Evolutionary conservation across 2,888 invertebrate species (phyloP).

Genomic region (Rhopalosiphum nymphaeae): DNA sequence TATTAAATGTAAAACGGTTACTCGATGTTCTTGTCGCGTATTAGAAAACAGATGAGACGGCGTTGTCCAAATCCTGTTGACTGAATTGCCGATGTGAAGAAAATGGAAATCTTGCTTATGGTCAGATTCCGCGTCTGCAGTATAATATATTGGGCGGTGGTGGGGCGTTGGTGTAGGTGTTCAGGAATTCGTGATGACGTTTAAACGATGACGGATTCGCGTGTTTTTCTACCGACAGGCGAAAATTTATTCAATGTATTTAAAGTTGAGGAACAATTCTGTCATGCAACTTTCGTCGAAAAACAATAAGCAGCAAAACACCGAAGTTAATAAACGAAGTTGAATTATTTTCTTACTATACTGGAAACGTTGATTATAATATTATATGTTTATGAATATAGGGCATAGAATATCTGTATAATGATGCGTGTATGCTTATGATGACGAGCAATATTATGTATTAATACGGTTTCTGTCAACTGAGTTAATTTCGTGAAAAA

Average conservation of each 20-base stretch:
- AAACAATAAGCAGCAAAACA: neutral
- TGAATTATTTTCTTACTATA: neutral
- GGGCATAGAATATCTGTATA: too few species aligned
- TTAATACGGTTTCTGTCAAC: neutral
- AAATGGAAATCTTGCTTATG: neutral
- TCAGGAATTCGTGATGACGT: neutral
- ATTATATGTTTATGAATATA: neutral
- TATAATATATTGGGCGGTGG: neutral
- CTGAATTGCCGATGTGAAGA: neutral
- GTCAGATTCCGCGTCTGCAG: neutral
- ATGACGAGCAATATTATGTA: neutral
- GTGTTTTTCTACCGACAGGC: neutral
- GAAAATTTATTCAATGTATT: neutral
- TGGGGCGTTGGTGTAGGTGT: neutral
- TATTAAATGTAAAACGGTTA: slow-evolving; percentile 9
- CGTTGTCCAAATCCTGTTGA: neutral
- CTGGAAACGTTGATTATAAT: neutral
- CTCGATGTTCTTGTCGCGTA: neutral
- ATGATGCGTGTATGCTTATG: neutral
- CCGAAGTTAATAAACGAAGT: neutral
- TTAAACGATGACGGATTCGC: neutral
- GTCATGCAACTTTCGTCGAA: neutral
- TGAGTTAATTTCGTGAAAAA: neutral
- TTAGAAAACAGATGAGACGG: neutral
- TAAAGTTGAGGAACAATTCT: neutral